A percentile compares a stretch with the other conserved stretches of the same genome.
phyloP scores from a whole-genome alignment of 2,113 vertebrate genomes.

The Grus americana region DNA sequence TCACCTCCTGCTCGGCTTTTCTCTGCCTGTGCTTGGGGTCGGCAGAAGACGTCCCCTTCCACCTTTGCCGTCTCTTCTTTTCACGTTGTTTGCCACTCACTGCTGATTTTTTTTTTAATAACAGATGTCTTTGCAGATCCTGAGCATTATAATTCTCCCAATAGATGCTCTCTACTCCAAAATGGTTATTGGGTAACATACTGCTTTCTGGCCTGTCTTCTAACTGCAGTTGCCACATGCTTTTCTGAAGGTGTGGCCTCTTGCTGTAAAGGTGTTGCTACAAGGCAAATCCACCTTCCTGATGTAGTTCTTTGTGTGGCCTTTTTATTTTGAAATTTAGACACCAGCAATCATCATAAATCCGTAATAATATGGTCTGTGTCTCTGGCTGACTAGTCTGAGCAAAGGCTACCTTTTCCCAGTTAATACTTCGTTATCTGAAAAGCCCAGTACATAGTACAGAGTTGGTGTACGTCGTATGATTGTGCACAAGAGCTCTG shows the following conservation, averaged over 20 bases:
- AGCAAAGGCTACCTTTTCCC: background rate
- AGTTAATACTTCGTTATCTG: background rate
- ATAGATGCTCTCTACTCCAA: background rate
- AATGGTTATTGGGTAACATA: accelerated
- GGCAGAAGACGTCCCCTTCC: background rate
- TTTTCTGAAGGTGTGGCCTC: background rate
- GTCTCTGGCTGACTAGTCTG: background rate
- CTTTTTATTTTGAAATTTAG: background rate
- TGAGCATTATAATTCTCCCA: background rate
- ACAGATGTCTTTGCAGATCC: background rate
- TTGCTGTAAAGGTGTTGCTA: background rate
- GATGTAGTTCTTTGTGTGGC: background rate
- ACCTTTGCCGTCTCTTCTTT: background rate
- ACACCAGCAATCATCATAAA: background rate
- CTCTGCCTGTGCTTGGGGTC: accelerated
- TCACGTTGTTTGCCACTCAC: background rate
- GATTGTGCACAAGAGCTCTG: background rate
- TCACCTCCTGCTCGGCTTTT: background rate
- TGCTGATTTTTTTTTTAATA: background rate
- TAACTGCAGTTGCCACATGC: background rate
- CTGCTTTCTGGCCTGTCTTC: background rate
- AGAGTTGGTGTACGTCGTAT: background rate
- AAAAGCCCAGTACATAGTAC: background rate
- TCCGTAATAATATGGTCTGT: background rate
- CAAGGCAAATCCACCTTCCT: background rate